phyloP scores from a whole-genome alignment of 2,113 vertebrate genomes.

The Ceyx cyanopectus region DNA sequence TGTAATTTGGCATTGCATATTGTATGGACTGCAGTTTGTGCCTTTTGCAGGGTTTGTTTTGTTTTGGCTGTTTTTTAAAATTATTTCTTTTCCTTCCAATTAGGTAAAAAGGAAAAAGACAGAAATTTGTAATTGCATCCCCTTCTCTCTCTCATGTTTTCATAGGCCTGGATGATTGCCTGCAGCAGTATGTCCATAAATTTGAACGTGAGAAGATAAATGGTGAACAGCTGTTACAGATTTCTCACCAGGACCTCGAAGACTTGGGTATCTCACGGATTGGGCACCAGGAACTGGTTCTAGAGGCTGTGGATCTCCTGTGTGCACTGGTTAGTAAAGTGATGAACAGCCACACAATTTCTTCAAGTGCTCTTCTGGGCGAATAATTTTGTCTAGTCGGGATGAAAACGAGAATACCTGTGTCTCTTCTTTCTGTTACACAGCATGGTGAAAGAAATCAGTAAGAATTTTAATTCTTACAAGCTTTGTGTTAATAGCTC shows the following conservation, averaged over 20 bases:
- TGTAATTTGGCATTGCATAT: not conserved
- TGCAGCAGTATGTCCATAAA: slow-evolving; percentile 92
- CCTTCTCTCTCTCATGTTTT: not conserved
- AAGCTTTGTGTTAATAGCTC: not conserved
- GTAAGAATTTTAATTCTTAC: not conserved
- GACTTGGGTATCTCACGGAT: slow-evolving; percentile 93
- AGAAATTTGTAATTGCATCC: not conserved
- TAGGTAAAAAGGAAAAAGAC: not conserved
- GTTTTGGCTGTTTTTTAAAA: not conserved
- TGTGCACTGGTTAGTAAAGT: slow-evolving; percentile 92
- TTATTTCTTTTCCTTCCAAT: not conserved
- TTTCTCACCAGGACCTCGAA: slow-evolving; percentile 97
- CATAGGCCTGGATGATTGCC: slow-evolving; percentile 92
- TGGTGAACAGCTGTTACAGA: slow-evolving; percentile 93
- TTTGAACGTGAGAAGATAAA: slow-evolving; percentile 97
- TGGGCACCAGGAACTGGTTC: slow-evolving; percentile 95
- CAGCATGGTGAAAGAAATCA: fast-evolving
- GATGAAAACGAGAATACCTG: not conserved
- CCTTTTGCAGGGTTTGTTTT: not conserved
- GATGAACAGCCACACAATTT: not conserved
- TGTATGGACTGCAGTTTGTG: not conserved
- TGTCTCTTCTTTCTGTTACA: not conserved
- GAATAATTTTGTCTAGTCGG: not conserved
- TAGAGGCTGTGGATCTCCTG: slow-evolving; percentile 96
- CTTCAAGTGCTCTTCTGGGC: not conserved